Evolutionary conservation across 2,888 invertebrate genomes (phyloP).

Genomic region (Serrognathus titanus): DNA sequence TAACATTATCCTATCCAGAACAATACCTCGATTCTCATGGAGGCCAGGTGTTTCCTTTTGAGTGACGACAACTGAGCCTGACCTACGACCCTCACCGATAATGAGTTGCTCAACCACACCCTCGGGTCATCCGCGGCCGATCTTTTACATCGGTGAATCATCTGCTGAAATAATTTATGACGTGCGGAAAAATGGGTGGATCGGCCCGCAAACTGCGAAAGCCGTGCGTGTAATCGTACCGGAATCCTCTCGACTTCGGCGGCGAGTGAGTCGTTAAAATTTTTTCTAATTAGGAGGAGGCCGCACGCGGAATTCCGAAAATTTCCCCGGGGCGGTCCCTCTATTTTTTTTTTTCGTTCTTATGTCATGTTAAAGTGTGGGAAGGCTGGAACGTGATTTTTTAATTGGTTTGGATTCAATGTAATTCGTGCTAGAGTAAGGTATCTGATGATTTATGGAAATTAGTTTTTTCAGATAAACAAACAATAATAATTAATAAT

Average conservation of each 20-base stretch:
- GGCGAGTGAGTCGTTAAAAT: background rate
- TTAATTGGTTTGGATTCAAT: no score
- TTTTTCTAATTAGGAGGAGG: background rate
- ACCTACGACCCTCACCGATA: conserved; percentile 12
- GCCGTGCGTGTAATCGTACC: background rate
- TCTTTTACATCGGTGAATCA: background rate
- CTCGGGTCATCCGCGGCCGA: background rate
- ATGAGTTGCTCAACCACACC: background rate
- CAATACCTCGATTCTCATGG: background rate
- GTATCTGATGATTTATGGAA: no score
- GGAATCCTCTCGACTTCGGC: background rate
- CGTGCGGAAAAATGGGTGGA: conserved; percentile 26
- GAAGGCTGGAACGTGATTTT: background rate
- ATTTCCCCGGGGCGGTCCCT: background rate
- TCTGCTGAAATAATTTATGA: conserved; percentile 22
- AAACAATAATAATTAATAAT: no score
- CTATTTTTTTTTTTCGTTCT: background rate
- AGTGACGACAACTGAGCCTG: conserved; percentile 13
- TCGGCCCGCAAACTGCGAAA: background rate
- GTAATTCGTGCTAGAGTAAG: no score
- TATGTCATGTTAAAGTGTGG: background rate
- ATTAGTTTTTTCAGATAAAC: no score
- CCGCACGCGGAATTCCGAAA: background rate
- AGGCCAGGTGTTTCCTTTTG: conserved; percentile 9
- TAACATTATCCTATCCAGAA: no score